Evolutionary conservation across 2,888 invertebrate species (phyloP).

Genomic region (Lithodes maja): DNA sequence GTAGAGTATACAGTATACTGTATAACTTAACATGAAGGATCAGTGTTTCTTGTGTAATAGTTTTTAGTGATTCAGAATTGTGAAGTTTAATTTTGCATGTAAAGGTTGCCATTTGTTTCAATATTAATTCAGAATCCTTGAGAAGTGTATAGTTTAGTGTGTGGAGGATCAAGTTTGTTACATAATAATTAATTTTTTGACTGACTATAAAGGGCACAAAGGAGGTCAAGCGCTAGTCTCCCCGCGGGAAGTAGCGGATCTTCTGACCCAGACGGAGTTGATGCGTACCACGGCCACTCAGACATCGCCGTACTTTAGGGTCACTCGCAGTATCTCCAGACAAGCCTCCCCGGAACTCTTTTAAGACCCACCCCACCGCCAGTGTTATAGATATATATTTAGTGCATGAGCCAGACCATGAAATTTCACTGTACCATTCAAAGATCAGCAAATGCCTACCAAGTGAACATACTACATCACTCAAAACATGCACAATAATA

Average conservation of each 20-base stretch:
- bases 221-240: slow-evolving; percentile 45
- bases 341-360: slow-evolving; percentile 56
- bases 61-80: slow-evolving; percentile 9
- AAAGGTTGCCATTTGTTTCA: neutral
- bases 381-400: no score
- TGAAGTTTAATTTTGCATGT: neutral
- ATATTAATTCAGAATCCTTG: no score
- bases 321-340: slow-evolving; percentile 59
- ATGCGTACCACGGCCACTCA: slow-evolving; percentile 48
- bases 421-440: no score
- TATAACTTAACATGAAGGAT: no score
- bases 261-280: slow-evolving; percentile 37
- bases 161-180: neutral
- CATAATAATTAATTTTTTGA: slow-evolving; percentile 25
- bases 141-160: no score
- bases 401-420: no score
- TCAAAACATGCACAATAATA: no score
- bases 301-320: slow-evolving; percentile 51
- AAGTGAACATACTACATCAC: no score
- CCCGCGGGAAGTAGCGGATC: slow-evolving; percentile 45
- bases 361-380: neutral
- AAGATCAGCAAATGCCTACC: no score
- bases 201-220: slow-evolving; percentile 36
- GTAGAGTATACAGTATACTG: no score
- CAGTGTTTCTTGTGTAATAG: neutral